Conservation (phyloP, 1,140 invertebrate species). For the Lycorma delicatula region DNA sequence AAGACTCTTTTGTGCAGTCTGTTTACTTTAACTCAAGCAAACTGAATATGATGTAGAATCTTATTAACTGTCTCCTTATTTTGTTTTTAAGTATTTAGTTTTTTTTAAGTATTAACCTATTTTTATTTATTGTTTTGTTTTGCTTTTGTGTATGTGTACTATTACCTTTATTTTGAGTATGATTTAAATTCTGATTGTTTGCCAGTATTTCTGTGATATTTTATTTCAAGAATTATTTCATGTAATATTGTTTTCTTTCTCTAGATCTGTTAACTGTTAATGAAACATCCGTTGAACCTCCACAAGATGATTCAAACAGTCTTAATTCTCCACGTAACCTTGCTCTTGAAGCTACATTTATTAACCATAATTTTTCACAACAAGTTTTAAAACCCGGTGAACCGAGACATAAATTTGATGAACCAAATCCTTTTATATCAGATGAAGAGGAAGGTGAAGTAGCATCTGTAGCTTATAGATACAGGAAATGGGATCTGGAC, state of each 20-base stretch:
- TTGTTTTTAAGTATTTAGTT: too few species aligned
- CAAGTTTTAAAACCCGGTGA: constrained; percentile 79
- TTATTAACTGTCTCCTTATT: too few species aligned
- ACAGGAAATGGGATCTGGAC: constrained; percentile 94
- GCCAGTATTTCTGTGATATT: too few species aligned
- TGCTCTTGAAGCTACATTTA: constrained; percentile 96
- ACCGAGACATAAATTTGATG: constrained; percentile 80
- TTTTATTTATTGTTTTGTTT: too few species aligned
- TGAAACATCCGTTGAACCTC: constrained; percentile 96
- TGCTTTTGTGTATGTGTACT: too few species aligned
- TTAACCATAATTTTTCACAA: constrained; percentile 99
- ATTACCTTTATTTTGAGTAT: too few species aligned
- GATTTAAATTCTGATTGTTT: too few species aligned
- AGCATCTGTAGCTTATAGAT: constrained; percentile 92
- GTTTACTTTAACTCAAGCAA: too few species aligned
- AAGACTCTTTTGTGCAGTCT: too few species aligned
- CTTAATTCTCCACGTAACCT: constrained; percentile 94
- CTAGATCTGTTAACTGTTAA: constrained; percentile 91
- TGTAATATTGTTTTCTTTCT: constrained; percentile 5
- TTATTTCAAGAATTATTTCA: not conserved
- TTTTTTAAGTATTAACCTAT: too few species aligned
- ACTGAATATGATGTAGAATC: too few species aligned
- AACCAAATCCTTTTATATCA: constrained; percentile 87
- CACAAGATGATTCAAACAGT: constrained; percentile 88
- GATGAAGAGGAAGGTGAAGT: constrained; percentile 88